Percentiles rank a stretch among this genome's conserved stretches.
These are phyloP conservation scores for Oenanthe oenanthe DNA, from an alignment of 2,113 vertebrate species.

Conservation along the genomic window DNA sequence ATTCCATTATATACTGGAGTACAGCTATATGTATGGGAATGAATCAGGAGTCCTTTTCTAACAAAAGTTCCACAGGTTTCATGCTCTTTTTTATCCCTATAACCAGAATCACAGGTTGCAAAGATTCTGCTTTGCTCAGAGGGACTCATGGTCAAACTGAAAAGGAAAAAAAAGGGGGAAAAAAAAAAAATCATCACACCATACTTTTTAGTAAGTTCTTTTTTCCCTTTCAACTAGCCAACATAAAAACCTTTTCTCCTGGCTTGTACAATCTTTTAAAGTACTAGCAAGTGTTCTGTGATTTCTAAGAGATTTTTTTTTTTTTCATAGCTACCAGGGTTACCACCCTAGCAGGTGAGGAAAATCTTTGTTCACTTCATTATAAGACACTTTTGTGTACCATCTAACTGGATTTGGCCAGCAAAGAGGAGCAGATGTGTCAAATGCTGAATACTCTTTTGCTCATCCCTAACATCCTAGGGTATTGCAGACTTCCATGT, in stretches of 20 bases:
- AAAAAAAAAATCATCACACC: constrained; percentile 4
- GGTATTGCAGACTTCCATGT: constrained; percentile 52
- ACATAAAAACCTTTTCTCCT: constrained; percentile 61
- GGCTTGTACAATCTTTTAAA: constrained; percentile 57
- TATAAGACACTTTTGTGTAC: constrained; percentile 64
- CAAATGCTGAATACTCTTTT: constrained; percentile 40
- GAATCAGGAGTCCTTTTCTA: neutral
- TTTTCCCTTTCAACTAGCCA: constrained; percentile 65
- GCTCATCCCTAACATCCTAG: constrained; percentile 35
- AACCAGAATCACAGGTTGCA: neutral
- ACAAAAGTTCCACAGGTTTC: neutral
- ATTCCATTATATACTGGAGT: neutral
- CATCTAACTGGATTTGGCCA: constrained; percentile 56
- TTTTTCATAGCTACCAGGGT: constrained; percentile 60
- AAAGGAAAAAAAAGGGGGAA: neutral
- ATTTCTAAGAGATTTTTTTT: constrained; percentile 61
- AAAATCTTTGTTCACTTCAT: constrained; percentile 74
- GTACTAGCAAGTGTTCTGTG: constrained; percentile 69
- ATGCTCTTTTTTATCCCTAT: neutral
- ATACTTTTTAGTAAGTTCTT: constrained; percentile 53
- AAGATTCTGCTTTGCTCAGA: constrained; percentile 12
- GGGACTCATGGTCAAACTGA: constrained; percentile 29
- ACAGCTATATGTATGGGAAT: neutral
- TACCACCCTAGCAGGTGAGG: constrained; percentile 63
- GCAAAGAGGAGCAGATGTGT: constrained; percentile 59